Percentiles rank a stretch among this genome's conserved stretches.
These are phyloP conservation scores for Rhizoglyphus robini DNA, from an alignment of 1,140 invertebrate genomes.

Conservation along the genomic window DNA sequence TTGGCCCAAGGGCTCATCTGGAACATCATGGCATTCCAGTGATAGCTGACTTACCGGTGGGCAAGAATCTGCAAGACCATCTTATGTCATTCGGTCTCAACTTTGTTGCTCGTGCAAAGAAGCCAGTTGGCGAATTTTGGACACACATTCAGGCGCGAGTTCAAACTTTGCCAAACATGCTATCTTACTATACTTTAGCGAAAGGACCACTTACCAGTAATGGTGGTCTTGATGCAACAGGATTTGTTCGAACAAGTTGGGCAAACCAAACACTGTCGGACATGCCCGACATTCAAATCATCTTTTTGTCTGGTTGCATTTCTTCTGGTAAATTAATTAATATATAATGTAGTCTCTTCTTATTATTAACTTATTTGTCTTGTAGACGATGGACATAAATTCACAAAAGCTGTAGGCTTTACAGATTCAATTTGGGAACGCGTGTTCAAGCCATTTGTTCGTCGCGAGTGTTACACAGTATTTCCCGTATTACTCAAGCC, in stretches of 20 bases:
- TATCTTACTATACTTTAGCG: not conserved
- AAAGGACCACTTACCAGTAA: not conserved
- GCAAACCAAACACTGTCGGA: constrained; percentile 42
- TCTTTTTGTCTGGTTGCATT: not conserved
- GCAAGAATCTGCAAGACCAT: constrained; percentile 37
- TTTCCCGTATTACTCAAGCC: constrained; percentile 55
- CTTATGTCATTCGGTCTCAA: constrained; percentile 17
- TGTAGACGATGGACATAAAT: not conserved
- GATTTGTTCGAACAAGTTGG: constrained; percentile 70
- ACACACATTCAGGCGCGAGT: not conserved
- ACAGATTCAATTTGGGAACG: not conserved
- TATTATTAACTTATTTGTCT: not conserved
- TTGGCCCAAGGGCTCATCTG: constrained; percentile 17
- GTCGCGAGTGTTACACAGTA: constrained; percentile 44
- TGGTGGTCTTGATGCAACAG: constrained; percentile 41
- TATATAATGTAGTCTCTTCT: not conserved
- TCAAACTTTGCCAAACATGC: not conserved
- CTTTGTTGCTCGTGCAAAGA: not conserved
- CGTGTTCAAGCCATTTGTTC: not conserved
- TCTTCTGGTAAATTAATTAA: not conserved
- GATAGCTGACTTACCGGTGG: constrained; percentile 35
- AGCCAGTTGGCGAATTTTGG: not conserved
- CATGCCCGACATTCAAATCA: not conserved
- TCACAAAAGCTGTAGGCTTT: not conserved
- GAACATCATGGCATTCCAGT: constrained; percentile 29